Evolutionary conservation across 2,113 vertebrate species (phyloP), one percentile per base, ranked within the genome.

Genomic region (Glaucidium brasilianum): DNA sequence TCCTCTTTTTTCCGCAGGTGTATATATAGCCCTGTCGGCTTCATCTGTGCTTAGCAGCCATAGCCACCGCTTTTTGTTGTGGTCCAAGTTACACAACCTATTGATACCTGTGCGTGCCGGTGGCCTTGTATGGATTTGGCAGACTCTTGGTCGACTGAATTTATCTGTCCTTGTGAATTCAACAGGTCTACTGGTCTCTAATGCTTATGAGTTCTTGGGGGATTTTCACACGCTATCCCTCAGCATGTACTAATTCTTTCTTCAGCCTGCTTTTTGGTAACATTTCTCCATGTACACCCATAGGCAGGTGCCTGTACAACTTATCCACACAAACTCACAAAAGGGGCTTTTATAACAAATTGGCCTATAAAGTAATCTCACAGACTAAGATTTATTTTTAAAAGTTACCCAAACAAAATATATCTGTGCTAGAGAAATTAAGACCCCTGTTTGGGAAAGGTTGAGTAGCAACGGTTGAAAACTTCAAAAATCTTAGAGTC

Each of bases 71-170:
- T 56, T 58, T 72, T 47, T 78, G 47, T 22, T 41, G 29, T 18
- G 49, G 4, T 34, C 21, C 0, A 1, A 62, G 55, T 21, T 10
- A 74, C 16, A 47, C 52, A 66, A 74, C 15, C 17, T 56, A 15
- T 6, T 52, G 50, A 35, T n/a, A 32, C 27, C 22, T 43, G 35
- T 43, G 45, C 0, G 0, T 37, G 6, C 19, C 5, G 9, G 30
- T 34, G 52, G 62, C 71, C 26, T 88, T 30, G 45, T 8, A 5
- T 1, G 49, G 56, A n/a, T 86, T 43, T 68, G 45, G 55, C 53
- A 89, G 59, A 41, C 19, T 43, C 21, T 39, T 41, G 45, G 39
- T 39, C 58, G 6, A 49, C 8, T 12, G 32, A 73, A 15, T 90
- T 91, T 43, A 43, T 50, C 29, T 60, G 11, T 53, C 62, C 47